Conservation (phyloP, 2,113 vertebrate species). For the Terrapene triunguis region DNA sequence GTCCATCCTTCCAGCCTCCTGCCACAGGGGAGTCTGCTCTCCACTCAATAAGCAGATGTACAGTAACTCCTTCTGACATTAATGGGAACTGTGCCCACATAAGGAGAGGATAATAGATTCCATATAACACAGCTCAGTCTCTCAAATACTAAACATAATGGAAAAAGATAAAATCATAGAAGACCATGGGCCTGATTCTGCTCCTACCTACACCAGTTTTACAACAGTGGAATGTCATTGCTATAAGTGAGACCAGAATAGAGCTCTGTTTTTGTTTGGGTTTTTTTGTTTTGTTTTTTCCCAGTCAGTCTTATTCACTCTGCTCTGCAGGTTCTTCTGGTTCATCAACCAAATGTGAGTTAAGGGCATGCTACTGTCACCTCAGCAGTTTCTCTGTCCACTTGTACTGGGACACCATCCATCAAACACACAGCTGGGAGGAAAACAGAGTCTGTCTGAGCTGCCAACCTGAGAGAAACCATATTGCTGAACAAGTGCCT, state of each 20-base stretch:
- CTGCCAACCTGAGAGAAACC: slow-evolving; percentile 56
- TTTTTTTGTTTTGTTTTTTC: neutral
- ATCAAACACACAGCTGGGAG: slow-evolving; percentile 38
- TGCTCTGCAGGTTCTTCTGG: neutral
- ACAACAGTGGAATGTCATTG: neutral
- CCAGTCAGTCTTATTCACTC: neutral
- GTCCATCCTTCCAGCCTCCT: neutral
- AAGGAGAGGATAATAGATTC: neutral
- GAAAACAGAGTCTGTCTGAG: neutral
- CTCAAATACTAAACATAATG: neutral
- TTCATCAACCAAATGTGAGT: slow-evolving; percentile 47
- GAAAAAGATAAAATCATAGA: neutral
- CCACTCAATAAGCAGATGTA: rapidly evolving
- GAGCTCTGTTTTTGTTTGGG: neutral
- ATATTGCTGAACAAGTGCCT: neutral
- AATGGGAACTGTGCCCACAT: neutral
- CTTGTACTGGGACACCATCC: slow-evolving; percentile 44
- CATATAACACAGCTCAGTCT: neutral
- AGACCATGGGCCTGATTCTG: neutral
- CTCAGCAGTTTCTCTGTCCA: slow-evolving; percentile 23
- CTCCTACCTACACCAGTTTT: neutral
- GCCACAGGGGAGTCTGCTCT: neutral
- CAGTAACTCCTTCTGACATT: neutral
- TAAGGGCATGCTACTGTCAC: slow-evolving; percentile 45
- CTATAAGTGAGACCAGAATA: neutral